Evolutionary conservation across 1,140 invertebrate species (phyloP), one percentile per base, ranked within the genome.

Genomic region (Ptiloglossa arizonensis): DNA sequence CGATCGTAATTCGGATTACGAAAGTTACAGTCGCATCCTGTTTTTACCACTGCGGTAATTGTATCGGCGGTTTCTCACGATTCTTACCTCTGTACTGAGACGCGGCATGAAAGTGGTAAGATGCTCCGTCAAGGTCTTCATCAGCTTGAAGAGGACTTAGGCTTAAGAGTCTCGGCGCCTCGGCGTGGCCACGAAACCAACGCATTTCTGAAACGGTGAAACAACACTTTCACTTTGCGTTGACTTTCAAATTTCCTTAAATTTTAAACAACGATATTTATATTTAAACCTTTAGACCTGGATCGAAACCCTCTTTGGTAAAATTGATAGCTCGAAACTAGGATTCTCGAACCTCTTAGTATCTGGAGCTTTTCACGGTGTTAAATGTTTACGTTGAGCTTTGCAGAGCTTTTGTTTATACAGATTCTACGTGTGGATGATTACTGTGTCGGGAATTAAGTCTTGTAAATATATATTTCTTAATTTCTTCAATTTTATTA

Each of bases 161-260:
- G 90, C 95, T 95, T 70, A 96, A 92, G 79, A 96, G 93, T 91
- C 94, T 94, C 72, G 95, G 95, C 88, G 95, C 94, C 90, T 95
- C 95, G 84, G 93, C 94, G 86, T 93, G 92, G 89, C 94, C 95
- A 79, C 94, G 94, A 93, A 95, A 96, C 95, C 95, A 96, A 92
- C 95, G 95, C 95, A 96, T 96, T 85, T 85, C 91, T 92, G 86
- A 63, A 91, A 91, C 50, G 35, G 68, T 69, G 63, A 50, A 17
- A 29, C n/a, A 5, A 38, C 27, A 41, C 13, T 44, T 46, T 56
- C 19, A 19, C 38, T 29, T 9, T 9, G 5, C 17, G 5, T 9
- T n/a, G 15, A 27, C 9, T 27, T 57, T n/a, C 54, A 3, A 22
- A 35, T 13, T 41, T 41, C 8, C 41, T 0, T 8, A 6, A 35